phyloP scores from a whole-genome alignment of 92 coral and sea anemone species.

The Paramuricea clavata region DNA sequence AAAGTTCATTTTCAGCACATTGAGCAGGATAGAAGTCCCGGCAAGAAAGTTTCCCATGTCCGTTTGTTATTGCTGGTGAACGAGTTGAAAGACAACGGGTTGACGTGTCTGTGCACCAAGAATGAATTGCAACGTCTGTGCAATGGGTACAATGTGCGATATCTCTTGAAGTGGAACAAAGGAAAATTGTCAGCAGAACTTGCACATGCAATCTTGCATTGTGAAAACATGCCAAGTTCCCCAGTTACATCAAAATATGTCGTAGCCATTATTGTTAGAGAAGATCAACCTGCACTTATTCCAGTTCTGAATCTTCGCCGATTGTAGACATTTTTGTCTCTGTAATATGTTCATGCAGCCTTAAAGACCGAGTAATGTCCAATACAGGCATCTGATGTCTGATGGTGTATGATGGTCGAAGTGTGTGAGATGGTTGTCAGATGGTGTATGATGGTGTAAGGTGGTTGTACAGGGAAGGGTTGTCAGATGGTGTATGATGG shows the following conservation, averaged over 20 bases:
- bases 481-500: no score
- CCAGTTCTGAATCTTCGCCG: neutral
- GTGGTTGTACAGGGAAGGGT: no score
- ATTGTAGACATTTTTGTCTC: neutral
- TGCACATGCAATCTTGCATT: constrained; percentile 1
- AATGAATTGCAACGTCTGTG: neutral
- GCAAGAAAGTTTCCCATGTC: neutral
- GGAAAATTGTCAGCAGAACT: neutral
- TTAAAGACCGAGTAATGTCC: no score
- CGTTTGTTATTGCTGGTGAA: neutral
- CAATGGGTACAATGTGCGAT: neutral
- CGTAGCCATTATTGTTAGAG: neutral
- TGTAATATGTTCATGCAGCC: neutral
- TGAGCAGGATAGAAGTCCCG: neutral
- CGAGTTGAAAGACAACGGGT: neutral
- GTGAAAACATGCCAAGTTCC: neutral
- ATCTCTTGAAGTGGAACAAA: neutral
- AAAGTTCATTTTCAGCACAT: neutral
- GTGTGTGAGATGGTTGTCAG: no score
- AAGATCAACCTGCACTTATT: neutral
- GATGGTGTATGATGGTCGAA: no score
- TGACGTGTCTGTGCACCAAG: neutral
- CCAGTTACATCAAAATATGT: neutral
- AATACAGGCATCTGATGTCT: no score
- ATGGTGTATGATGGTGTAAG: no score